Evolutionary conservation across 2,797 vertebrate genomes (phyloP).

Genomic region (Diplodus sargus): DNA sequence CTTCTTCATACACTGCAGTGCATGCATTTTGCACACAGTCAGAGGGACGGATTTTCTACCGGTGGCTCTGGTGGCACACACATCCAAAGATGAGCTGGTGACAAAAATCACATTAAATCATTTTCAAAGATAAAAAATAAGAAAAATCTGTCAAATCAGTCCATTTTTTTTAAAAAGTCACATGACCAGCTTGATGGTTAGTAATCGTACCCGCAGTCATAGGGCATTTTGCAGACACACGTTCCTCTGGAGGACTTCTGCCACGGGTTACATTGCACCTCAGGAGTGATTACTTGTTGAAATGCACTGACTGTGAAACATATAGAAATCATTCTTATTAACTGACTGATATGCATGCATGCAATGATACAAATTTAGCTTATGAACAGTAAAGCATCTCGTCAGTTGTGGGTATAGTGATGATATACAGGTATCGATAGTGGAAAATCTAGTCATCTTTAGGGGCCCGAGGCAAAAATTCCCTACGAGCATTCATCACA

Average conservation of each 20-base stretch:
- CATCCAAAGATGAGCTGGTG: constrained; percentile 87
- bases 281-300: accelerated
- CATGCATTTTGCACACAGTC: constrained; percentile 88
- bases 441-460: too few species aligned
- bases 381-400: background rate
- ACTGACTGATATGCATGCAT: background rate
- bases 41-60: constrained; percentile 70
- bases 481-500: too few species aligned
- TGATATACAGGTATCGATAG: too few species aligned
- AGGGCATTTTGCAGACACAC: constrained; percentile 90
- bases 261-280: constrained; percentile 85
- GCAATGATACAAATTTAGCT: background rate
- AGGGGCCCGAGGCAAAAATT: too few species aligned
- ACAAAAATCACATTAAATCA: constrained; percentile 4
- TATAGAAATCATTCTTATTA: constrained; percentile 12
- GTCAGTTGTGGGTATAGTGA: too few species aligned
- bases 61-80: constrained; percentile 78
- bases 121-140: background rate
- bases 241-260: constrained; percentile 83
- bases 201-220: constrained; percentile 88
- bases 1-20: constrained; percentile 84
- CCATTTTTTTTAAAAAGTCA: background rate
- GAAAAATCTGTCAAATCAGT: background rate
- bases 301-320: constrained; percentile 4
- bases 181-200: background rate